These are phyloP conservation scores for Lateolabrax maculatus DNA, from an alignment of 2,797 vertebrate species.

Conservation along the genomic window DNA sequence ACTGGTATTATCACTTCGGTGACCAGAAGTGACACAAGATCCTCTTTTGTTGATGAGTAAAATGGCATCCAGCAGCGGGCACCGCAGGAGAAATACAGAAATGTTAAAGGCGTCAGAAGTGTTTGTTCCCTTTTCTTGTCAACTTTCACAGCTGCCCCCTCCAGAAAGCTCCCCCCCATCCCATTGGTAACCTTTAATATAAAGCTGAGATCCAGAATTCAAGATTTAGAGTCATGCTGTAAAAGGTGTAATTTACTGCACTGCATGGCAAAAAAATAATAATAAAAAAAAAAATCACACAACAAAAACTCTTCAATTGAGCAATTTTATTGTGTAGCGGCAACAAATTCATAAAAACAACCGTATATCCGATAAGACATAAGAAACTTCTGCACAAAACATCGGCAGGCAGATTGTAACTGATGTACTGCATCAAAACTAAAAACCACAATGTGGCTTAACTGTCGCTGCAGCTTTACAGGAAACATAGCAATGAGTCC, in stretches of 20 bases:
- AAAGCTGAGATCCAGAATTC: neutral
- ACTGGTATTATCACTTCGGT: too few species aligned
- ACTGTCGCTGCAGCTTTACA: neutral
- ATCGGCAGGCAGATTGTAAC: neutral
- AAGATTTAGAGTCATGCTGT: neutral
- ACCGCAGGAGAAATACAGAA: neutral
- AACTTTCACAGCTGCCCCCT: neutral
- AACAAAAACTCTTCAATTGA: neutral
- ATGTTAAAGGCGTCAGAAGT: too few species aligned
- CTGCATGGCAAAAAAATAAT: too few species aligned
- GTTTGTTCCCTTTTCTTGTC: slow-evolving; percentile 27
- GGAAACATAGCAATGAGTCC: slow-evolving; percentile 1
- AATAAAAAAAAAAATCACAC: neutral
- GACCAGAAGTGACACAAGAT: neutral
- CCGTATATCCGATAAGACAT: neutral
- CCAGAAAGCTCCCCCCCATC: neutral
- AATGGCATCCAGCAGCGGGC: neutral
- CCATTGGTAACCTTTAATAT: neutral
- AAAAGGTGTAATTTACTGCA: neutral
- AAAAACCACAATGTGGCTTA: slow-evolving; percentile 22
- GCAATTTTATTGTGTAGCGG: neutral
- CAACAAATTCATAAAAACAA: neutral
- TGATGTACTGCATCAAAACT: neutral
- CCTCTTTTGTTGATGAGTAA: accelerated
- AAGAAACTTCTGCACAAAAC: neutral